Percentiles rank a stretch among this genome's conserved stretches.
phyloP scores from a whole-genome alignment of 2,888 invertebrate species.

The Zelleria hepariella region DNA sequence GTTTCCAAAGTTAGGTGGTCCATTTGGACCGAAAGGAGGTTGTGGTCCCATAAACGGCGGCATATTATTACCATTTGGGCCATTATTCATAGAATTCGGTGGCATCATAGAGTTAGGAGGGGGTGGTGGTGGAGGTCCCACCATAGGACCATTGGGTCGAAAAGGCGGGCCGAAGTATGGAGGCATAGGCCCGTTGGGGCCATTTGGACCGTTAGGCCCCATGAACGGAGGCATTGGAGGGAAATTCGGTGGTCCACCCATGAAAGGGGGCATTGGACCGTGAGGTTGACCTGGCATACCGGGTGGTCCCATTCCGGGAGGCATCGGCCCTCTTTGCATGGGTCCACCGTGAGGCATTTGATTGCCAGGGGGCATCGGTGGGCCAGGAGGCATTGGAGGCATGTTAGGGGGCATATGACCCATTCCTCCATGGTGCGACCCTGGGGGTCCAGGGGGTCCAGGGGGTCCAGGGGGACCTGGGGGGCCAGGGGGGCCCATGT shows the following conservation, averaged over 20 bases:
- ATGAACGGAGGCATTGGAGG: slow-evolving; percentile 49
- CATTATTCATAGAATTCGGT: slow-evolving; percentile 18
- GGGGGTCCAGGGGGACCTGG: background rate
- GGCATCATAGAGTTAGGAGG: slow-evolving; percentile 7
- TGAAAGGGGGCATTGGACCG: slow-evolving; percentile 32
- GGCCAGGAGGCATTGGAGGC: slow-evolving; percentile 5
- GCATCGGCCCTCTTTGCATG: slow-evolving; percentile 7
- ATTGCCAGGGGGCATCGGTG: slow-evolving; percentile 13
- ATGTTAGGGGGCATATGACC: slow-evolving; percentile 7
- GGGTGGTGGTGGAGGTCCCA: slow-evolving; percentile 5
- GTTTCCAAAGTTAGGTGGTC: slow-evolving; percentile 33
- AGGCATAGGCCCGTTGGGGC: slow-evolving; percentile 41
- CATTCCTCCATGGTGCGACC: too few species aligned
- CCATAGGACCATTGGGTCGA: slow-evolving; percentile 16
- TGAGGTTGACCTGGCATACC: background rate
- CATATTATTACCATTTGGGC: slow-evolving; percentile 25
- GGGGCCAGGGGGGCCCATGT: slow-evolving; percentile 5
- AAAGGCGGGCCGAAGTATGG: slow-evolving; percentile 41
- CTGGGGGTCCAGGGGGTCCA: background rate
- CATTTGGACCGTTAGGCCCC: slow-evolving; percentile 26
- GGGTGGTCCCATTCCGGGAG: slow-evolving; percentile 5
- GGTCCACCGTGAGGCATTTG: background rate
- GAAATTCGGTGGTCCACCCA: slow-evolving; percentile 52
- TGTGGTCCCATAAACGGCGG: slow-evolving; percentile 51
- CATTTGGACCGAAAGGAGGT: slow-evolving; percentile 52